Base-by-base conservation (phyloP, 2,797 vertebrate genomes). In the Urocyon cinereoargenteus region DNA sequence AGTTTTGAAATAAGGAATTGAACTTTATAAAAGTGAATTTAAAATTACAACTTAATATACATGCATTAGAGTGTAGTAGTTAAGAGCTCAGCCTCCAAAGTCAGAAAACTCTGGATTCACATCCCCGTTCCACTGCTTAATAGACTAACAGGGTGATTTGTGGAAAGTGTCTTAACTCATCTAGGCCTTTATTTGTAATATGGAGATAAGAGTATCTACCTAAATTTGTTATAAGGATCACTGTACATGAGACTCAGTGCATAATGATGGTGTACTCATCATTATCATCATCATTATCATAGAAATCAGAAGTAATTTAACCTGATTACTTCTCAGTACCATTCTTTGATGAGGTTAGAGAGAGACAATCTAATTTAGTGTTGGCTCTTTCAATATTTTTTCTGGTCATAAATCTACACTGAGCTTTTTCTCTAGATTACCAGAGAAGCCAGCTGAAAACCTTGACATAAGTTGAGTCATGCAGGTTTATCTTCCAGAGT, bases 11-110 rank as follows among this genome's bases (percentile, higher is more conserved):
- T 94, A 90, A 90, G 18, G 57, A 91, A 73, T n/a, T 81, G 75
- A 90, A 62, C 36, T 95, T 92, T 61, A 31, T 83, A 15, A 66
- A 70, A 73, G 40, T 62, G 72, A 77, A 84, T 87, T 26, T 57
- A 61, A 73, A 92, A 13, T 82, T 73, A 12, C 91, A 36, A 83
- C 61, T 62, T 82, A n/a, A 75, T 24, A n/a, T 57, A 26, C 55
- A 31, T 36, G 7, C 40, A 7, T 16, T 68, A 61, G 12, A 87
- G 22, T 57, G 5, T 28, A 49, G 1, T 36, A 53, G 4, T 40
- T 89, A 55, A 73, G 55, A 92, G 16, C 45, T 88, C 57, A 75
- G 5, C 90, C 19, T 93, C 87, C 61, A 87, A 90, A 73, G 34
- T 51, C 53, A 95, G 22, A 61, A 78, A 86, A 49, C 3, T 5